Evolutionary conservation across 2,797 vertebrate genomes (phyloP), one percentile per base, ranked within the genome.

Genomic region (Telmatherina bonti): DNA sequence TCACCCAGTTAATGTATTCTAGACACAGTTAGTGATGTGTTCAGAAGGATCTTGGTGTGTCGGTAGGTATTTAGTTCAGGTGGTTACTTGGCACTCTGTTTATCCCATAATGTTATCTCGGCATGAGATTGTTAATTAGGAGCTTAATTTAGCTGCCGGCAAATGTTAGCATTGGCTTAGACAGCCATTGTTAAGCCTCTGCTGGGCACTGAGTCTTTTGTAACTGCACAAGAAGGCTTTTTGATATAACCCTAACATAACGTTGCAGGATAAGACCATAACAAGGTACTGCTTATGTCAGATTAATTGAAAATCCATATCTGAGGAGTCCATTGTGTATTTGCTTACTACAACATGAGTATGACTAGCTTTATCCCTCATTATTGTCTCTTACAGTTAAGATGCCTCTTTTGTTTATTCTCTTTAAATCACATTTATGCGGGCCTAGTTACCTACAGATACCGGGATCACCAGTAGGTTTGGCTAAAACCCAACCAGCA

Each of bases 101-200:
- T 87, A 92, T 93, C 92, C 90, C 90, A 90, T 94, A 93, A 92
- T 91, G 87, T 92, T 93, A 91, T 92, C 93, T 85, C 90, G 38
- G 89, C 87, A 83, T 93, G 93, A 85, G 85, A 89, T 91, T 88
- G 88, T 92, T 94, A 93, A 94, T 95, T 92, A 92, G 90, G 86
- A 90, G 87, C 94, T 93, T 94, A 93, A 93, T 95, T 94, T 94
- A 93, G 93, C 91, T 87, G 86, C 89, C 72, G 86, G 92, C 92
- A 93, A 93, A 93, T 93, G 93, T 93, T 92, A 87, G 85, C 82
- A 78, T 93, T 93, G 92, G 93, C 91, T 91, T 89, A 90, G 85
- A 71, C 87, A 74, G 76, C 81, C 81, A 82, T 86, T 91, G 79
- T 87, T 91, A 88, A 89, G 90, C 86, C 81, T 88, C 65, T 85